Conservation (phyloP, 2,888 invertebrate species). For the Euplexia lucipara region DNA sequence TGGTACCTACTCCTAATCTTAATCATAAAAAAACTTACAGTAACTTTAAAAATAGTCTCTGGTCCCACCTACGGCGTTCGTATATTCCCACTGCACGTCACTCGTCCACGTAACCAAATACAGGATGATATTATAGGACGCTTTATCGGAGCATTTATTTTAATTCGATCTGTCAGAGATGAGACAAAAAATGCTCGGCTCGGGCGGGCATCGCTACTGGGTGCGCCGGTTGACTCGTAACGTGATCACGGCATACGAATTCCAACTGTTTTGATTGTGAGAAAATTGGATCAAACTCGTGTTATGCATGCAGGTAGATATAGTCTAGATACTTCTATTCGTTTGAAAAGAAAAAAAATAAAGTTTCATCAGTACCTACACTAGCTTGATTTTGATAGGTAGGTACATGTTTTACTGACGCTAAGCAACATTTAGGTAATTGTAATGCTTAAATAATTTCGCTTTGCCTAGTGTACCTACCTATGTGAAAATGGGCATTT, state of each 20-base stretch:
- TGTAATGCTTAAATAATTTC: too few species aligned
- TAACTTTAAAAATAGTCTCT: constrained; percentile 66
- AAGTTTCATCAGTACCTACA: neutral
- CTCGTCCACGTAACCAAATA: constrained; percentile 89
- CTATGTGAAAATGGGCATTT: too few species aligned
- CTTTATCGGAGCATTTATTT: constrained; percentile 90
- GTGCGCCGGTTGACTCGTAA: constrained; percentile 74
- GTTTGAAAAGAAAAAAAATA: neutral
- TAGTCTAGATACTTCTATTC: constrained; percentile 7
- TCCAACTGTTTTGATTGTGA: constrained; percentile 63
- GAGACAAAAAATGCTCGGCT: constrained; percentile 82
- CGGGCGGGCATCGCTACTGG: constrained; percentile 83
- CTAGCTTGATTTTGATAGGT: neutral
- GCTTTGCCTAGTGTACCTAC: too few species aligned
- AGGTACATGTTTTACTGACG: too few species aligned
- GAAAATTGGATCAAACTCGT: constrained; percentile 54
- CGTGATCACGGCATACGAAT: constrained; percentile 72
- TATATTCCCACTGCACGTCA: constrained; percentile 84
- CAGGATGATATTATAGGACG: constrained; percentile 88
- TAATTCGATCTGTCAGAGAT: constrained; percentile 90
- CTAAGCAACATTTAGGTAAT: too few species aligned
- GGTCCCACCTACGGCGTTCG: constrained; percentile 85
- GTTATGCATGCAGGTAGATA: constrained; percentile 6
- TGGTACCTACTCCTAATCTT: constrained; percentile 57
- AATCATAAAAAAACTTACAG: constrained; percentile 73